A percentile compares a stretch with the other conserved stretches of the same genome.
Conservation (phyloP, 2,888 invertebrate genomes). For the Zhengitettix transpicula region DNA sequence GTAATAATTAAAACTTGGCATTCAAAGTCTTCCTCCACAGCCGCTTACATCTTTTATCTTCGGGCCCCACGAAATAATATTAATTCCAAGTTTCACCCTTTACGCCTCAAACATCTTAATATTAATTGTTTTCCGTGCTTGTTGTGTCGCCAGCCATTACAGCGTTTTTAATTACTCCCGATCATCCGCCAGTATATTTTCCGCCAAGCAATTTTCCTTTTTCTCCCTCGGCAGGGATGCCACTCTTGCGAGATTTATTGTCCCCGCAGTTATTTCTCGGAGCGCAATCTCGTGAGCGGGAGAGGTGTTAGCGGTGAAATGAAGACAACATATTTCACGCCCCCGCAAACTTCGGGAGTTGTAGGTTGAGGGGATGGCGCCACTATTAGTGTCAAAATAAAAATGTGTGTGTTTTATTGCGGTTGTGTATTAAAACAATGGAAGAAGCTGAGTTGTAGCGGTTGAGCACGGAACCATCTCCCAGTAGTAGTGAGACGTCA, state of each 20-base stretch:
- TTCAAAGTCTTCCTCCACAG: no score
- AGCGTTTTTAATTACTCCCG: not conserved
- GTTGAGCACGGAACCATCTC: not conserved
- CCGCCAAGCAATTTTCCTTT: no score
- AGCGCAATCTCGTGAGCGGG: not conserved
- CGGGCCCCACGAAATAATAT: no score
- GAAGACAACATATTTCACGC: not conserved
- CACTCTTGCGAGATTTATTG: not conserved
- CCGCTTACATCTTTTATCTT: no score
- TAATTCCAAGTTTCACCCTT: no score
- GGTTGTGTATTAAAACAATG: not conserved
- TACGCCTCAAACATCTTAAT: no score
- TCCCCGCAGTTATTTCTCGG: not conserved
- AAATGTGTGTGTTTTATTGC: slow-evolving; percentile 5
- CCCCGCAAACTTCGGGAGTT: no score
- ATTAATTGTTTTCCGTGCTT: no score
- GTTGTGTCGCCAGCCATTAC: no score
- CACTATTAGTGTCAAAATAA: slow-evolving; percentile 13
- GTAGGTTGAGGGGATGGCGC: not conserved
- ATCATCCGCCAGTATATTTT: no score
- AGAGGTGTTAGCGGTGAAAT: not conserved
- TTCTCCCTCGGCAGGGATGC: not conserved
- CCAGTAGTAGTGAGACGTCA: not conserved
- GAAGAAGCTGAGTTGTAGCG: not conserved
- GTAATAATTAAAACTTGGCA: no score